phyloP scores from a whole-genome alignment of 1,140 invertebrate species.

The Dryas iulia region DNA sequence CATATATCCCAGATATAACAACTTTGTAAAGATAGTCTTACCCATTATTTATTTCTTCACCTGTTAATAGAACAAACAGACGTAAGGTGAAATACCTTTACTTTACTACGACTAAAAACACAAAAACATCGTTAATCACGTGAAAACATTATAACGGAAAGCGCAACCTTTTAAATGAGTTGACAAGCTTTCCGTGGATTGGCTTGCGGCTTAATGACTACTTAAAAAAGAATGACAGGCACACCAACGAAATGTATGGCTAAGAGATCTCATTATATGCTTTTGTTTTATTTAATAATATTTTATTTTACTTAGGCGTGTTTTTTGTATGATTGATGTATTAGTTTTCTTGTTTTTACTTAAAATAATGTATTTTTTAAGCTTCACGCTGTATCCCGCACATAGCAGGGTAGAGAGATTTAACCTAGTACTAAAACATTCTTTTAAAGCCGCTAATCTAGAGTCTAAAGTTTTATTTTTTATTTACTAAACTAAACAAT shows the following conservation, averaged over 20 bases:
- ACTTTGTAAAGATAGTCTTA: background rate
- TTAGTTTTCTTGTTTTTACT: too few relatives aligned
- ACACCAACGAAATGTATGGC: background rate
- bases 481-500: too few relatives aligned
- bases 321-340: too few relatives aligned
- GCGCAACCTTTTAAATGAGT: constrained; percentile 13
- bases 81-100: too few relatives aligned
- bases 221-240: constrained; percentile 26
- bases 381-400: too few relatives aligned
- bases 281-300: background rate
- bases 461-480: too few relatives aligned
- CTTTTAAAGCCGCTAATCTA: too few relatives aligned
- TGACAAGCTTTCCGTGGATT: constrained; percentile 17
- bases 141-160: constrained; percentile 17
- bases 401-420: too few relatives aligned
- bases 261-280: background rate
- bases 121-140: constrained; percentile 11
- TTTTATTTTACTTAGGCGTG: too few relatives aligned
- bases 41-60: background rate
- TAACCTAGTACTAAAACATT: too few relatives aligned
- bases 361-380: too few relatives aligned
- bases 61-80: background rate
- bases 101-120: constrained; percentile 5
- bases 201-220: constrained; percentile 8
- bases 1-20: background rate